These are phyloP conservation scores for Entomobrya proxima DNA, from an alignment of 2,888 invertebrate genomes.

Conservation along the genomic window DNA sequence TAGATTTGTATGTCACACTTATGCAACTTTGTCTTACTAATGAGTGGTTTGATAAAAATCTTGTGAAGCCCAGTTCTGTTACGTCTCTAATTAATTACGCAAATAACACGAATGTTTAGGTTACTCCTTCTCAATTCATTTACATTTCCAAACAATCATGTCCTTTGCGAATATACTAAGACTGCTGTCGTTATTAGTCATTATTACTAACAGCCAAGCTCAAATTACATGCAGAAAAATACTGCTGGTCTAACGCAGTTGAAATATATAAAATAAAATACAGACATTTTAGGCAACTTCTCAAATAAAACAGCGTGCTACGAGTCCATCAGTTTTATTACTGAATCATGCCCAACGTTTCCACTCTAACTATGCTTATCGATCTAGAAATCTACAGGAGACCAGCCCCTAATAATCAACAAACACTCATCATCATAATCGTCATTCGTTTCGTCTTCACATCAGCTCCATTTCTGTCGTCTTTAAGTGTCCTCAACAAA, in stretches of 20 bases:
- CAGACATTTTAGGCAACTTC: too few species aligned
- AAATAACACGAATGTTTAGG: too few species aligned
- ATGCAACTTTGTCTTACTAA: too few species aligned
- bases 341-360: neutral
- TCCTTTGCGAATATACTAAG: neutral
- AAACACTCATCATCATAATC: slow-evolving; percentile 8
- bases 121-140: neutral
- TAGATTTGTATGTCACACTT: too few species aligned
- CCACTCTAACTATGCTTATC: slow-evolving; percentile 14
- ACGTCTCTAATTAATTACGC: neutral
- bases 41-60: too few species aligned
- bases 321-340: neutral
- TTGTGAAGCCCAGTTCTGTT: too few species aligned
- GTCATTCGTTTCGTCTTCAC: slow-evolving; percentile 18
- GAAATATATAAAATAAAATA: too few species aligned
- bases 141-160: too few species aligned
- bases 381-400: neutral
- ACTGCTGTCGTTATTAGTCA: neutral
- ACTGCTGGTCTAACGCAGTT: too few species aligned
- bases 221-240: too few species aligned
- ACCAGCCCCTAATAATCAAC: slow-evolving; percentile 27
- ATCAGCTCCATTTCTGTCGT: slow-evolving; percentile 50
- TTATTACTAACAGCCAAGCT: too few species aligned
- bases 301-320: too few species aligned
- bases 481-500: neutral